These are phyloP conservation scores for Platycnemis pennipes DNA, from an alignment of 2,888 invertebrate genomes.

Conservation along the genomic window DNA sequence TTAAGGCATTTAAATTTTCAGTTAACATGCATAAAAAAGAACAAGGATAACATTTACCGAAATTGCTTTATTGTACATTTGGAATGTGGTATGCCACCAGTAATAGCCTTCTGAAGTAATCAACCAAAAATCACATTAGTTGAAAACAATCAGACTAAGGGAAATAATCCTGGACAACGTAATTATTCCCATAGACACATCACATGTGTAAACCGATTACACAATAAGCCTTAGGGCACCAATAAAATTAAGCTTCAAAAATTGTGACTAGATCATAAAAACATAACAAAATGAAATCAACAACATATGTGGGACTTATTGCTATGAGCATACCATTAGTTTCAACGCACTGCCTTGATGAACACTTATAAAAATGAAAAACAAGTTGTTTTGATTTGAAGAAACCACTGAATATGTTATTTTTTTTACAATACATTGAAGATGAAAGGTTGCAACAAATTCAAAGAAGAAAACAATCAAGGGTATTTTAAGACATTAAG, in stretches of 20 bases:
- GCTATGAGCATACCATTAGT: conserved; percentile 59
- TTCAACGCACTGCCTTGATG: conserved; percentile 32
- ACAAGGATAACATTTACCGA: conserved; percentile 57
- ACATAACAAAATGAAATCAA: conserved; percentile 10
- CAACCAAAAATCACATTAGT: conserved; percentile 60
- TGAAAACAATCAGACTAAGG: conserved; percentile 49
- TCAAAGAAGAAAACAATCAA: conserved; percentile 41
- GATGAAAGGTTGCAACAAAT: conserved; percentile 50
- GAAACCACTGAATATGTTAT: not conserved
- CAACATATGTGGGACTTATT: conserved; percentile 22
- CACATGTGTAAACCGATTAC: not conserved
- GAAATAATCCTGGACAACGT: conserved; percentile 25
- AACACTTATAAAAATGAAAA: conserved; percentile 66
- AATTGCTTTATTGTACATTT: conserved; percentile 67
- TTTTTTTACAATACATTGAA: conserved; percentile 36
- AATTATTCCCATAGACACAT: conserved; percentile 28
- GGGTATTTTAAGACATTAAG: conserved; percentile 39
- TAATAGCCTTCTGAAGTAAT: conserved; percentile 40
- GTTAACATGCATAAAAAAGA: not conserved
- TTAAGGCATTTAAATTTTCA: no score
- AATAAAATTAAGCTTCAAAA: not conserved
- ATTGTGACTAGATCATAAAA: conserved; percentile 33
- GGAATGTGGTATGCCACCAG: conserved; percentile 67
- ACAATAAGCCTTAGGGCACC: not conserved
- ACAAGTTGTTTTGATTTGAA: not conserved